Conservation (phyloP, 1,140 invertebrate species). For the Ladona fulva region DNA sequence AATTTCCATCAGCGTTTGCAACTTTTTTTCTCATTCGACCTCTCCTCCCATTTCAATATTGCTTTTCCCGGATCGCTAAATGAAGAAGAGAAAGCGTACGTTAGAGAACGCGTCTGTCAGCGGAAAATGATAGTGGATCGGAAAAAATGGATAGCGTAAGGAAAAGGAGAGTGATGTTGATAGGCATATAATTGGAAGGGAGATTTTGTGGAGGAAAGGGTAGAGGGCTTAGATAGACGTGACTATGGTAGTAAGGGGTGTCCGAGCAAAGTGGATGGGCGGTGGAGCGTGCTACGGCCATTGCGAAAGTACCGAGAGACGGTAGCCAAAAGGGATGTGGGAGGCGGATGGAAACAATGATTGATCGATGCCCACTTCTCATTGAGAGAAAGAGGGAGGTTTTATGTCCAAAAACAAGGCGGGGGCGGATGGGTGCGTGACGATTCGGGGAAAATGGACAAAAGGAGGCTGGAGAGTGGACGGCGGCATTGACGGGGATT, state of each 20-base stretch:
- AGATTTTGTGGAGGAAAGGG: too few relatives aligned
- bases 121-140: neutral
- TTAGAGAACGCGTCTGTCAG: too few relatives aligned
- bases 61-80: too few relatives aligned
- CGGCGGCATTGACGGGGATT: neutral
- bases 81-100: too few relatives aligned
- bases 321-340: too few relatives aligned
- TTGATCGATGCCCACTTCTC: conserved; percentile 3
- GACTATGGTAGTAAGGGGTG: neutral
- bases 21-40: too few relatives aligned
- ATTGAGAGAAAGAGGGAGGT: neutral
- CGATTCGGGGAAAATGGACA: neutral
- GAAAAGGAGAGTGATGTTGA: neutral
- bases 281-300: too few relatives aligned
- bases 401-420: neutral
- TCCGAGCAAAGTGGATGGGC: neutral
- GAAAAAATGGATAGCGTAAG: neutral
- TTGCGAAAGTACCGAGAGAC: too few relatives aligned
- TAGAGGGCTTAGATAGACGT: too few relatives aligned
- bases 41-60: too few relatives aligned
- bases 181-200: neutral
- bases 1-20: too few relatives aligned
- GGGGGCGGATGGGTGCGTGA: neutral
- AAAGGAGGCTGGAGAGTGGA: neutral
- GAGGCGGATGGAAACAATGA: neutral